Conservation (phyloP, 2,113 vertebrate genomes). For the Ahaetulla prasina region DNA sequence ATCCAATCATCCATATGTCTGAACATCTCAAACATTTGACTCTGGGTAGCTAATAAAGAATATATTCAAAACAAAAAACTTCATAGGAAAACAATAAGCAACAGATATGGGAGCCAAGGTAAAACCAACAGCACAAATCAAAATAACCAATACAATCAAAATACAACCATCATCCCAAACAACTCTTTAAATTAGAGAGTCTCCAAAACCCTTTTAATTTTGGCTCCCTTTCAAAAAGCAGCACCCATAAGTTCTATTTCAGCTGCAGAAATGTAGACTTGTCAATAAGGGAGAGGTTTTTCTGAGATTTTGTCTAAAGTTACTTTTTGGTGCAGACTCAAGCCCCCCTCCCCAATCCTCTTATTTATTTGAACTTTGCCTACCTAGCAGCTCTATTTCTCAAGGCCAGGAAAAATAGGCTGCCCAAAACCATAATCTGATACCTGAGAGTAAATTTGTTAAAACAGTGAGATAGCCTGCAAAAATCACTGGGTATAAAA, state of each 20-base stretch:
- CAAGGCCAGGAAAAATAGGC: not conserved
- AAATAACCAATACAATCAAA: not conserved
- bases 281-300: not conserved
- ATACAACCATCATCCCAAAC: not conserved
- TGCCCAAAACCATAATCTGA: not conserved
- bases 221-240: not conserved
- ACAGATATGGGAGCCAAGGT: not conserved
- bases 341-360: no score
- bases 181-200: not conserved
- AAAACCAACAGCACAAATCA: not conserved
- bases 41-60: not conserved
- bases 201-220: not conserved
- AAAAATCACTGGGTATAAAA: not conserved
- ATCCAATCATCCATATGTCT: not conserved
- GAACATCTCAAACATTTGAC: not conserved
- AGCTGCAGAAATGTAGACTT: not conserved
- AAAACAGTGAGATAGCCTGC: not conserved
- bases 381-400: not conserved
- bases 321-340: not conserved
- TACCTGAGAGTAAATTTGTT: not conserved
- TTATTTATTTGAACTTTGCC: not conserved
- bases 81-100: not conserved
- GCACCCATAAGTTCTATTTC: not conserved
- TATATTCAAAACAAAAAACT: not conserved
- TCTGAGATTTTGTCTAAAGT: not conserved